A percentile compares a stretch with the other conserved stretches of the same genome.
Evolutionary conservation across 1,140 invertebrate species (phyloP).

Genomic region (Anoplolepis gracilipes): DNA sequence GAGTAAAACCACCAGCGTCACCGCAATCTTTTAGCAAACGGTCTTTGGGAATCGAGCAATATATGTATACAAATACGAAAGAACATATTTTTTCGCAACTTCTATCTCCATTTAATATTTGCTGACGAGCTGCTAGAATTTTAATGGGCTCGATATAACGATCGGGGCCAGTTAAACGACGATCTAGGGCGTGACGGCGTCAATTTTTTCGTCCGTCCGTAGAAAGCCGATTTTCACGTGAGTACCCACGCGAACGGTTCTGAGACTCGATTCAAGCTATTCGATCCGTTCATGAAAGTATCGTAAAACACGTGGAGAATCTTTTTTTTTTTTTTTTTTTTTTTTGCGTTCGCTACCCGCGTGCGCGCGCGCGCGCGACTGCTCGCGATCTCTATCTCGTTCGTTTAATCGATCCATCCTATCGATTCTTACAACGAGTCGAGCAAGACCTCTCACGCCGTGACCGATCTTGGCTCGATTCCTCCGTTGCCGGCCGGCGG

Average conservation of each 20-base stretch:
- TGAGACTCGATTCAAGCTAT: background rate
- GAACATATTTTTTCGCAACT: background rate
- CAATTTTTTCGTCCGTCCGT: constrained; percentile 23
- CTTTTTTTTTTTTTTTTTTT: too few species aligned
- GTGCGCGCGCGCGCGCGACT: constrained; percentile 22
- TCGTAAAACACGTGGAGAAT: constrained; percentile 25
- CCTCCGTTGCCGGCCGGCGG: constrained; percentile 65
- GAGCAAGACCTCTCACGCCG: constrained; percentile 46
- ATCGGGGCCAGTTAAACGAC: constrained; percentile 12
- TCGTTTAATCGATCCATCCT: constrained; percentile 56
- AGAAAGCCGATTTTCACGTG: constrained; percentile 48
- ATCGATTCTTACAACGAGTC: constrained; percentile 43
- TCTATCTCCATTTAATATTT: constrained; percentile 1
- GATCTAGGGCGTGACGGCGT: constrained; percentile 29
- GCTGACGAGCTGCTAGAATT: background rate
- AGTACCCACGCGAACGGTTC: constrained; percentile 33
- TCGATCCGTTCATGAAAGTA: constrained; percentile 36
- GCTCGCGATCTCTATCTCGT: constrained; percentile 50
- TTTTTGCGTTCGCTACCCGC: background rate
- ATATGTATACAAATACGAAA: background rate
- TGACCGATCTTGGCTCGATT: constrained; percentile 76
- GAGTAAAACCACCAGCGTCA: background rate
- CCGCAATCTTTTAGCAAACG: background rate
- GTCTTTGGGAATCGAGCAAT: background rate
- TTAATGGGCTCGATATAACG: constrained; percentile 1